These are phyloP conservation scores for Syngnathoides biaculeatus DNA, from an alignment of 2,113 vertebrate species.

Conservation along the genomic window DNA sequence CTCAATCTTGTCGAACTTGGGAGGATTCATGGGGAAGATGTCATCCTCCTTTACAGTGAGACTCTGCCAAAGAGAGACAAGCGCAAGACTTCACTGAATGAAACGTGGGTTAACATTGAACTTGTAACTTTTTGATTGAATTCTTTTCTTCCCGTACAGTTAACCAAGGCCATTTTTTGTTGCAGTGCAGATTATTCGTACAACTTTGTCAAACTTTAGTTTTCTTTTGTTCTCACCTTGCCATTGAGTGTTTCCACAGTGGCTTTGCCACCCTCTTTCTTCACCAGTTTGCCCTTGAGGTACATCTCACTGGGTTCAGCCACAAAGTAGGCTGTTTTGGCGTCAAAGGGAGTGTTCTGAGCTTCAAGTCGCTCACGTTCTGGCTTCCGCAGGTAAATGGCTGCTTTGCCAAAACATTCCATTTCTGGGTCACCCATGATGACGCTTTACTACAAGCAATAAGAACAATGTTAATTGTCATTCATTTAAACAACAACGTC, in stretches of 20 bases:
- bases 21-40: slow-evolving; percentile 75
- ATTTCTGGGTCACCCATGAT: slow-evolving; percentile 82
- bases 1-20: slow-evolving; percentile 77
- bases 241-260: slow-evolving; percentile 76
- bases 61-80: slow-evolving; percentile 35
- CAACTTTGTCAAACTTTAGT: not conserved
- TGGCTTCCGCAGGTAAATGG: slow-evolving; percentile 82
- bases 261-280: slow-evolving; percentile 79
- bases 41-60: slow-evolving; percentile 74
- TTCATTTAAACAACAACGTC: not conserved
- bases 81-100: not conserved
- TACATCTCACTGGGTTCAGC: slow-evolving; percentile 76
- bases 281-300: slow-evolving; percentile 77
- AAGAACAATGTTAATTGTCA: slow-evolving; percentile 7
- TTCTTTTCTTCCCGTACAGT: not conserved
- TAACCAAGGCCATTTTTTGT: not conserved
- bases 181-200: not conserved
- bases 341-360: slow-evolving; percentile 82
- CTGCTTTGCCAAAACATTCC: slow-evolving; percentile 81
- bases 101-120: no score
- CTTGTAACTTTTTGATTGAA: not conserved
- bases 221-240: slow-evolving; percentile 66
- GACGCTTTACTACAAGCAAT: slow-evolving; percentile 46
- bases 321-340: slow-evolving; percentile 81
- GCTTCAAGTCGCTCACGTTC: slow-evolving; percentile 82